Evolutionary conservation across 2,888 invertebrate species (phyloP).

Genomic region (Ochropleura leucogaster): DNA sequence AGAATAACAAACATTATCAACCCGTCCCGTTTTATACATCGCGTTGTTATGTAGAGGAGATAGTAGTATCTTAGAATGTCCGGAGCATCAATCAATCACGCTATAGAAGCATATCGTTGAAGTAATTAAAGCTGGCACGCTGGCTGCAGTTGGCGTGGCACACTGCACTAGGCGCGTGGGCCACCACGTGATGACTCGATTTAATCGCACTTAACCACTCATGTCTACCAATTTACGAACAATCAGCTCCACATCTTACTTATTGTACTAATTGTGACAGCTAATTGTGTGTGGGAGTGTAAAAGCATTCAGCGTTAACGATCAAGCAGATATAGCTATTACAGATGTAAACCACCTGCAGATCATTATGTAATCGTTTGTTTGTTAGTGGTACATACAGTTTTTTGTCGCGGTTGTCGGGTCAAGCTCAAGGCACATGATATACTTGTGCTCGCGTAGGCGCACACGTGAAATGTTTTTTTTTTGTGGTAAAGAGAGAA

Average conservation of each 20-base stretch:
- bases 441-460: slow-evolving; percentile 45
- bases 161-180: slow-evolving; percentile 66
- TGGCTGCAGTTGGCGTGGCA: slow-evolving; percentile 70
- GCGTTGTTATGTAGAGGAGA: slow-evolving; percentile 30
- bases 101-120: slow-evolving; percentile 62
- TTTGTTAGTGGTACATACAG: slow-evolving; percentile 64
- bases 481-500: slow-evolving; percentile 23
- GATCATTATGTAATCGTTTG: slow-evolving; percentile 74
- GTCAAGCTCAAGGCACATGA: slow-evolving; percentile 81
- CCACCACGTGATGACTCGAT: slow-evolving; percentile 69
- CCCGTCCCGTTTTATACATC: slow-evolving; percentile 35
- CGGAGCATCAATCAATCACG: slow-evolving; percentile 62
- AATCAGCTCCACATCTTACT: slow-evolving; percentile 45
- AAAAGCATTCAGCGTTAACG: slow-evolving; percentile 36
- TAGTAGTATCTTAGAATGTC: slow-evolving; percentile 54
- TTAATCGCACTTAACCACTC: slow-evolving; percentile 50
- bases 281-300: slow-evolving; percentile 56
- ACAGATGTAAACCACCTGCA: slow-evolving; percentile 67
- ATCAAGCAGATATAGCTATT: slow-evolving; percentile 52
- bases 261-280: slow-evolving; percentile 47
- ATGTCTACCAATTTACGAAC: slow-evolving; percentile 47
- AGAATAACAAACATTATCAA: slow-evolving; percentile 58
- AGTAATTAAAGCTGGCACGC: slow-evolving; percentile 73
- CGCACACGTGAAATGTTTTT: slow-evolving; percentile 31
- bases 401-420: slow-evolving; percentile 69